Conservation (phyloP, 2,888 invertebrate genomes). For the Agrypnus murinus region DNA sequence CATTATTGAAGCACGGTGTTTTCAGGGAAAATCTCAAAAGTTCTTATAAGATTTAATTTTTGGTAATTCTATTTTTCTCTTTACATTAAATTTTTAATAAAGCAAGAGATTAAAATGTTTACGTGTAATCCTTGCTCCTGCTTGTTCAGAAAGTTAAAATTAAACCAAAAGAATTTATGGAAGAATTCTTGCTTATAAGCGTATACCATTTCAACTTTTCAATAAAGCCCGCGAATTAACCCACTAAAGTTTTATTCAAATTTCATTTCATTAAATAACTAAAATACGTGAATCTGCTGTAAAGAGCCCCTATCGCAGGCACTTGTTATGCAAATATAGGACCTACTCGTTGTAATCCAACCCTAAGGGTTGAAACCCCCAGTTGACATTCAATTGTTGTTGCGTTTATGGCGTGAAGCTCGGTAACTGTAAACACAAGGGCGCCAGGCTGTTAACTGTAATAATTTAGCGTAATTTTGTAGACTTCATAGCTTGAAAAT, state of each 20-base stretch:
- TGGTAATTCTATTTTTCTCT: neutral
- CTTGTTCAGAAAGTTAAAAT: no score
- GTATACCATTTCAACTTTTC: constrained; percentile 31
- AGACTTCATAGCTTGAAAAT: constrained; percentile 54
- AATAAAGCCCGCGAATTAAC: constrained; percentile 34
- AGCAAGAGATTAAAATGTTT: no score
- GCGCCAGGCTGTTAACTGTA: constrained; percentile 55
- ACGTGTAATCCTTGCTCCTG: no score
- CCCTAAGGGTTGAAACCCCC: constrained; percentile 54
- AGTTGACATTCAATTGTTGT: constrained; percentile 60
- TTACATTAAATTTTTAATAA: neutral
- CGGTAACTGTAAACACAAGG: constrained; percentile 56
- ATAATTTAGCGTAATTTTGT: constrained; percentile 58
- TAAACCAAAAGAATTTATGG: neutral
- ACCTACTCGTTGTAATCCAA: constrained; percentile 57
- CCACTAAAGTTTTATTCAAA: constrained; percentile 45
- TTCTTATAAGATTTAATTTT: constrained; percentile 28
- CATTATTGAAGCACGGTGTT: no score
- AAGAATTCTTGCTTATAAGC: neutral
- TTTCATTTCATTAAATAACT: constrained; percentile 53
- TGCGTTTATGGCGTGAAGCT: constrained; percentile 59
- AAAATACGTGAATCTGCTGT: constrained; percentile 49
- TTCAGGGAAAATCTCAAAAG: no score
- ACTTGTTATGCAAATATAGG: constrained; percentile 60
- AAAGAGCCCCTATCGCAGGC: constrained; percentile 50